Evolutionary conservation across 2,797 vertebrate genomes (phyloP).

Genomic region (Carcharodon carcharias): DNA sequence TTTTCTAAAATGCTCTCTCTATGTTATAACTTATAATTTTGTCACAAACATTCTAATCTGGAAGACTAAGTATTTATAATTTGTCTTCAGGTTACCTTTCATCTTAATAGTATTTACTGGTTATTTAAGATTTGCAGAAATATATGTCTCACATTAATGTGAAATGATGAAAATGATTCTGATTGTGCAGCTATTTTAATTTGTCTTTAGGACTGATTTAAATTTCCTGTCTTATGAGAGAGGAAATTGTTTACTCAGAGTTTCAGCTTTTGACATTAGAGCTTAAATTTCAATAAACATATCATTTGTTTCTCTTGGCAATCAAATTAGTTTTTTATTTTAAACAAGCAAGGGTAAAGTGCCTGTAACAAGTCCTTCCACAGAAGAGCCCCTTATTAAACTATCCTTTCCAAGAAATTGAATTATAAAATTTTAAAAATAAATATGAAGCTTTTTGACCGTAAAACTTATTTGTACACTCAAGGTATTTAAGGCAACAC

Average conservation of each 20-base stretch:
- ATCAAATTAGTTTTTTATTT: background rate
- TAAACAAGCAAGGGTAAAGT: background rate
- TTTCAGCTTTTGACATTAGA: background rate
- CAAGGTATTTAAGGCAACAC: too few relatives aligned
- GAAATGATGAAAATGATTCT: background rate
- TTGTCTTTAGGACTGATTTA: background rate
- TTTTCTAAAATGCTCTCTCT: background rate
- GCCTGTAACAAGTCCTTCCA: background rate
- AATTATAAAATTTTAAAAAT: background rate
- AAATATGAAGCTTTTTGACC: background rate
- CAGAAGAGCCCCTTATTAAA: background rate
- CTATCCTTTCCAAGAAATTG: background rate
- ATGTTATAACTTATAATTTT: too few relatives aligned
- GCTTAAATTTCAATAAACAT: slow-evolving; percentile 7
- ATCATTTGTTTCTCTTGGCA: background rate
- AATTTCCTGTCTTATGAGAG: background rate
- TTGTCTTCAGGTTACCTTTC: background rate
- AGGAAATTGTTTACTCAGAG: background rate
- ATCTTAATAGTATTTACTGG: background rate
- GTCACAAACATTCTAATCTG: background rate
- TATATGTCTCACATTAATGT: background rate
- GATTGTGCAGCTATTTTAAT: background rate
- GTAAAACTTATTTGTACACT: background rate
- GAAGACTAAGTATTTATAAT: background rate
- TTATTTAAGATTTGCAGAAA: background rate